Base-by-base conservation (phyloP, 2,113 vertebrate genomes). In the Carollia perspicillata region DNA sequence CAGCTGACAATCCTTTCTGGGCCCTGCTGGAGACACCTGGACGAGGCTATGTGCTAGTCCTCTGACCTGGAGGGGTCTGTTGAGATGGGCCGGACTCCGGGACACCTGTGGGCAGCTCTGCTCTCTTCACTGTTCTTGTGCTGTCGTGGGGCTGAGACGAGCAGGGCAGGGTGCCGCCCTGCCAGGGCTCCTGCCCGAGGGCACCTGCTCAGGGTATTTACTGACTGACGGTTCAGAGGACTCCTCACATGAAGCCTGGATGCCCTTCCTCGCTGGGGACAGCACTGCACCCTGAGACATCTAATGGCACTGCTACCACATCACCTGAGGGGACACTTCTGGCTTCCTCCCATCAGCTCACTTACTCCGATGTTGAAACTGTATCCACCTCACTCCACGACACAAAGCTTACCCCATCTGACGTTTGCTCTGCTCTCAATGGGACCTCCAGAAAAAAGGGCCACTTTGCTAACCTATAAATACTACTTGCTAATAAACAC, bases 71-170 rank as follows among this genome's bases (percentile, higher is more conserved):
- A 30, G 3, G 16, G 1, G 9, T 26, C 63, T 1, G 9, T 30
- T 40, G 35, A 6, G 47, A 17, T 0, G 1, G 9, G n/a, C 35
- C 5, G 7, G 23, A 17, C 18, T 22, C 28, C 2, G 37, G 35
- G 17, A n/a, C 10, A 1, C 55, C n/a, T 0, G 13, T 1, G 9
- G 12, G 88, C 14, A 8, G 72, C 80, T 49, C 74, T 14, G 40
- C 40, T 18, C 16, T 55, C 74, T 33, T 49, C 49, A 9, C 69
- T 23, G 40, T 5, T 66, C 28, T 22, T 10, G 17, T 0, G 17
- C 37, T 1, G 0, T 28, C 33, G 2, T 0, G n/a, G n/a, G 35
- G 22, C 33, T 3, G 7, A 37, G 63, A 2, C 42, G 10, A 0
- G n/a, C 0, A 2, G 63, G 66, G 55, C 8, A 13, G 53, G 26